These are phyloP conservation scores for Pteruthius melanotis DNA, from an alignment of 2,113 vertebrate species.

Conservation along the genomic window DNA sequence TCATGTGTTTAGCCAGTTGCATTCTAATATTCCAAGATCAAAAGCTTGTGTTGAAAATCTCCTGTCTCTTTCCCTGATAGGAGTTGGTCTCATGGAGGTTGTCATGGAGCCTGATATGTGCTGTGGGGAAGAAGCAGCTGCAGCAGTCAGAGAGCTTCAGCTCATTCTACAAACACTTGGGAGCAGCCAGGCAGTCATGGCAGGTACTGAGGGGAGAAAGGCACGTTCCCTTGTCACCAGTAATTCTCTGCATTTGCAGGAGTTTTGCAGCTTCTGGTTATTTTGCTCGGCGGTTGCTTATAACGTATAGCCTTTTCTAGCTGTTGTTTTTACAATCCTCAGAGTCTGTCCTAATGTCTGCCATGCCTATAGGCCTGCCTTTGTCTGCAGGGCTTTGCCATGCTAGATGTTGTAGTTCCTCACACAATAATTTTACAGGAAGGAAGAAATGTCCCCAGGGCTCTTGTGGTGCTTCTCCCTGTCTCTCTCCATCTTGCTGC, in stretches of 20 bases:
- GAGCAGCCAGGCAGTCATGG: conserved; percentile 95
- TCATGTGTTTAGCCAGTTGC: neutral
- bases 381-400: neutral
- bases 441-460: neutral
- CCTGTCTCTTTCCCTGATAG: conserved; percentile 64
- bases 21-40: conserved; percentile 3
- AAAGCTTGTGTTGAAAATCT: conserved; percentile 12
- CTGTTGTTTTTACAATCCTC: neutral
- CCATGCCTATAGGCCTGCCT: neutral
- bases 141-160: conserved; percentile 91
- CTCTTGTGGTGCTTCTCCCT: neutral
- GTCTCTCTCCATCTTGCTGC: neutral
- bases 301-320: neutral
- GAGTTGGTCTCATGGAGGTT: conserved; percentile 95
- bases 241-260: neutral
- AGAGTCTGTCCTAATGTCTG: neutral
- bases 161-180: conserved; percentile 92
- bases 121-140: conserved; percentile 92
- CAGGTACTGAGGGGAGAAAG: conserved; percentile 76
- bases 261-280: conserved; percentile 1
- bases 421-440: neutral
- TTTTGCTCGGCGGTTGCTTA: neutral
- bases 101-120: conserved; percentile 98
- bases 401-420: neutral
- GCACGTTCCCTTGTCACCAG: neutral